Evolutionary conservation across 2,797 vertebrate genomes (phyloP), one percentile per base, ranked within the genome.

Genomic region (Heterohyrax brucei): DNA sequence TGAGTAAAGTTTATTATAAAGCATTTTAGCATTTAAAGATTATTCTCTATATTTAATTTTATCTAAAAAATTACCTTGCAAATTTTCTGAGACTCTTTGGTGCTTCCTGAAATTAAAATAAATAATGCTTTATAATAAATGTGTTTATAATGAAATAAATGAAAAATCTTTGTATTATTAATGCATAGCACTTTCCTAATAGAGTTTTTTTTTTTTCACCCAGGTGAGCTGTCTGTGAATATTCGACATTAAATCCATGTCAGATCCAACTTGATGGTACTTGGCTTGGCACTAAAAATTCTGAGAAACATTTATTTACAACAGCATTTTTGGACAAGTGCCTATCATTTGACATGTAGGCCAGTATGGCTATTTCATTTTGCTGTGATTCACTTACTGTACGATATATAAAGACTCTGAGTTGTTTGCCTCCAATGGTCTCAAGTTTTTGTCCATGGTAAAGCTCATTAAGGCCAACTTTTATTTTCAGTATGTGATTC

Each of bases 371-470:
- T 56, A 10, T 18, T 66, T 87, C 2, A 16, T 50, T 59, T 48
- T 13, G 1, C 76, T 22, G 14, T 48, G 4, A 3, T 95, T 84
- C 22, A 99, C 99, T 98, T 98, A 99, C 99, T 22, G 99, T 99
- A 85, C 99, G 99, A 96, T 99, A 99, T 75, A 99, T 98, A n/a
- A 99, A 99, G 91, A 99, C 99, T 97, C 99, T 98, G 68, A 99
- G 99, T 28, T 98, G 95, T 98, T 99, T 99, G 83, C 99, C 99
- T 86, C 98, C 99, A 1, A 99, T 98, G 62, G 99, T 99, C 98
- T 99, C 99, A 81, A 99, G 98, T 6, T 95, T 98, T 97, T 99
- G 99, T 84, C 99, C 99, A 46, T 99, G 99, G 98, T 99, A 99
- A 89, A 99, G 97, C 93, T 99, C 98, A 90, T 98, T 99, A 73